phyloP scores from a whole-genome alignment of 2,113 vertebrate species.

The Sisor rabdophorus region DNA sequence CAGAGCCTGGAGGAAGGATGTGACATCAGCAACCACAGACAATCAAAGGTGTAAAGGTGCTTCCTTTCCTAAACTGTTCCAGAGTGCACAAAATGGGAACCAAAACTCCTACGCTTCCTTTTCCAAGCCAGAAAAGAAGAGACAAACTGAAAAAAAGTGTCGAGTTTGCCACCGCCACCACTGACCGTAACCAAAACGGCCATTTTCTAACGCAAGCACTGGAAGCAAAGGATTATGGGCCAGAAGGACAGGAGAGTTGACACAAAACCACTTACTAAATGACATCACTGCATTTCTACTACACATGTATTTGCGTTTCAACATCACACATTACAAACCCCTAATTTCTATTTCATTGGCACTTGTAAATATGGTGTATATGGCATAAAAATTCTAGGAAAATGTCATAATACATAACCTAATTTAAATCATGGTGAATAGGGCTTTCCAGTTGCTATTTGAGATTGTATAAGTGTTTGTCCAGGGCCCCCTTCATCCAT shows the following conservation, averaged over 20 bases:
- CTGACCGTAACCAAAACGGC: conserved; percentile 43
- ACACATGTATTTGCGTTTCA: background rate
- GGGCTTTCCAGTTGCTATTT: conserved; percentile 46
- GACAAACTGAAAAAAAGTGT: conserved; percentile 35
- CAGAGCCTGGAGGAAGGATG: conserved; percentile 78
- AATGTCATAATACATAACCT: background rate
- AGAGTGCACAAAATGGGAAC: conserved; percentile 82
- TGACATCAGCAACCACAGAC: conserved; percentile 92
- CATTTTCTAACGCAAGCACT: conserved; percentile 30
- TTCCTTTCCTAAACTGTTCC: conserved; percentile 95
- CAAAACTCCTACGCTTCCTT: conserved; percentile 81
- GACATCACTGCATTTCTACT: background rate
- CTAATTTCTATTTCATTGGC: background rate
- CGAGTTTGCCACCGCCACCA: conserved; percentile 18
- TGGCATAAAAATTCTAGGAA: background rate
- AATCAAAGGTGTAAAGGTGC: conserved; percentile 99
- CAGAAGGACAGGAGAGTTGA: background rate
- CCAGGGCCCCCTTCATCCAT: conserved; percentile 45
- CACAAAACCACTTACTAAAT: background rate
- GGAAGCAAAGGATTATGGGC: conserved; percentile 23
- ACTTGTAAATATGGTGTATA: background rate
- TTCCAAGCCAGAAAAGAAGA: conserved; percentile 40
- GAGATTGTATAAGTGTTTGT: conserved; percentile 27
- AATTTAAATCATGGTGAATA: conserved; percentile 50
- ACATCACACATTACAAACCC: background rate